Conservation (phyloP, 2,888 invertebrate genomes). For the Caradrina kadenii region DNA sequence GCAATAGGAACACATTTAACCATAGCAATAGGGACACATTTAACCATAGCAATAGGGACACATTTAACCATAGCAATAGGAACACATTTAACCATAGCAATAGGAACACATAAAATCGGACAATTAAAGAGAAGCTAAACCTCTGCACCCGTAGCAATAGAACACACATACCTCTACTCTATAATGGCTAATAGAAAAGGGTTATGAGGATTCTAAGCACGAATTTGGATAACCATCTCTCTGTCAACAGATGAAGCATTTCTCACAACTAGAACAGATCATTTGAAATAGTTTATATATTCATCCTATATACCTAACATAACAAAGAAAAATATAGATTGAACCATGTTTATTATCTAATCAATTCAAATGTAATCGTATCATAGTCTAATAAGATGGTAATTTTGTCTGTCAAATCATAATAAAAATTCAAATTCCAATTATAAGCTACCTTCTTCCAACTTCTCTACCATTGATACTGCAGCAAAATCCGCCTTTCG, state of each 20-base stretch:
- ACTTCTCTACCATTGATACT: too few species aligned
- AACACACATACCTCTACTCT: background rate
- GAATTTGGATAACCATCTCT: background rate
- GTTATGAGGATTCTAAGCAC: background rate
- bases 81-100: too few species aligned
- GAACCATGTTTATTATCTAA: background rate
- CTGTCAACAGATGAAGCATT: background rate
- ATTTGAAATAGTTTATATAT: too few species aligned
- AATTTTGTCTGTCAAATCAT: constrained; percentile 31
- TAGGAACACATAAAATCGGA: too few species aligned
- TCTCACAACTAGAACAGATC: background rate
- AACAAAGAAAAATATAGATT: background rate
- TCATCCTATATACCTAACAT: background rate
- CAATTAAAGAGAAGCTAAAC: background rate
- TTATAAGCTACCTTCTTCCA: background rate
- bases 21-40: background rate
- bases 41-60: background rate
- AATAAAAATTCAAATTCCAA: background rate
- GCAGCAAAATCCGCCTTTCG: too few species aligned
- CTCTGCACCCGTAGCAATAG: background rate
- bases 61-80: too few species aligned
- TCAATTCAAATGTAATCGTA: background rate
- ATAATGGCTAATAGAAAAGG: background rate
- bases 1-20: background rate
- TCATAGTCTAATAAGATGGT: background rate